Percentiles rank a stretch among this genome's conserved stretches.
These are phyloP conservation scores for Metallyticus violacea DNA, from an alignment of 2,888 invertebrate species.

Conservation along the genomic window DNA sequence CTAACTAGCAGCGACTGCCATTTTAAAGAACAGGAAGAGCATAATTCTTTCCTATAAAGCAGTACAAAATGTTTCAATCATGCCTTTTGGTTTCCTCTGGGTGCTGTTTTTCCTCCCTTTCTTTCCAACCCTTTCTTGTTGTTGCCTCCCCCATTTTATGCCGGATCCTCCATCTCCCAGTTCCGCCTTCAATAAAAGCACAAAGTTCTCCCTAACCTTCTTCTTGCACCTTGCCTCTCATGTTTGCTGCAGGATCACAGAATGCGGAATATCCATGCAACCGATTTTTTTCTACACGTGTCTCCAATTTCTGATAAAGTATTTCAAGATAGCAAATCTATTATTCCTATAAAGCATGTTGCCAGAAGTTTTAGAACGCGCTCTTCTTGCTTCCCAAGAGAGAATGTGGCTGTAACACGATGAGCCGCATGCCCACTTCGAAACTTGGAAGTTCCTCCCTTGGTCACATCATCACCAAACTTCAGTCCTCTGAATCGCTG, in stretches of 20 bases:
- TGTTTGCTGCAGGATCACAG: neutral
- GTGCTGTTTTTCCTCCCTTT: neutral
- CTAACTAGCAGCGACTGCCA: neutral
- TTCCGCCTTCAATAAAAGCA: neutral
- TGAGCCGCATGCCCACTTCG: too few relatives aligned
- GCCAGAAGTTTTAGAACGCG: too few relatives aligned
- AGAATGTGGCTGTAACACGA: too few relatives aligned
- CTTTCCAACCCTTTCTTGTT: neutral
- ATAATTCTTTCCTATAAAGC: neutral
- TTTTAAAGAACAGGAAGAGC: neutral
- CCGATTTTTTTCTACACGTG: too few relatives aligned
- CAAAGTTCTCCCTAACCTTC: neutral
- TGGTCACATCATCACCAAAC: too few relatives aligned
- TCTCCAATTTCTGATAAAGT: too few relatives aligned
- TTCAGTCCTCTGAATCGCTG: too few relatives aligned
- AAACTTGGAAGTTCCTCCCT: too few relatives aligned
- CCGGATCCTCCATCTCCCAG: neutral
- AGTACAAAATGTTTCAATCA: neutral
- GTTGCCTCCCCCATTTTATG: neutral
- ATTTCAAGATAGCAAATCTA: too few relatives aligned
- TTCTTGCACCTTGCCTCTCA: neutral
- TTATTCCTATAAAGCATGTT: too few relatives aligned
- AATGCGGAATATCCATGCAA: neutral
- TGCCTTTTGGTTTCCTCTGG: neutral
- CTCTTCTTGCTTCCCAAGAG: too few relatives aligned